phyloP scores from a whole-genome alignment of 2,888 invertebrate species.

The Diarsia brunnea region DNA sequence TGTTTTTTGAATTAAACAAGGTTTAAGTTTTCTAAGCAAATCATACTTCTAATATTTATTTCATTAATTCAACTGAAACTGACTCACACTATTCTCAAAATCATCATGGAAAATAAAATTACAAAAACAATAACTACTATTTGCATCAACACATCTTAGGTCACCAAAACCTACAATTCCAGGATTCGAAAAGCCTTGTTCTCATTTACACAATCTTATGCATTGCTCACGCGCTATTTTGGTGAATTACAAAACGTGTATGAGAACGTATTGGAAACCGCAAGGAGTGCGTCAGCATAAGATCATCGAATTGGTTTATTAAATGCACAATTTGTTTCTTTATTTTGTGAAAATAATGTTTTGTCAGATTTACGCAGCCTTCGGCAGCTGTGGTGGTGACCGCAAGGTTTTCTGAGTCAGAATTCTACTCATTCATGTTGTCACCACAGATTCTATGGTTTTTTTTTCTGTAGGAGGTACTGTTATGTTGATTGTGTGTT shows the following conservation, averaged over 20 bases:
- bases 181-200: slow-evolving; percentile 73
- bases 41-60: neutral
- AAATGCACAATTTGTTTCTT: slow-evolving; percentile 20
- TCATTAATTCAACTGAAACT: neutral
- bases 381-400: slow-evolving; percentile 32
- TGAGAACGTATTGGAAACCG: slow-evolving; percentile 70
- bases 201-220: slow-evolving; percentile 67
- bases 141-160: slow-evolving; percentile 7
- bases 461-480: neutral
- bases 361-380: slow-evolving; percentile 43
- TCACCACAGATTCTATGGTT: slow-evolving; percentile 39
- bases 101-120: slow-evolving; percentile 22
- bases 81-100: slow-evolving; percentile 17
- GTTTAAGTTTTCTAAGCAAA: neutral
- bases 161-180: too few relatives aligned
- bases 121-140: slow-evolving; percentile 8
- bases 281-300: slow-evolving; percentile 63
- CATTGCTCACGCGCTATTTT: slow-evolving; percentile 72
- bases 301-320: slow-evolving; percentile 62
- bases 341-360: slow-evolving; percentile 38
- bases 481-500: slow-evolving; percentile 21
- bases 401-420: slow-evolving; percentile 56
- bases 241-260: slow-evolving; percentile 61
- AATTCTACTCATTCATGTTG: slow-evolving; percentile 46
- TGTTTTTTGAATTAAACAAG: neutral